These are phyloP conservation scores for Sycophila sp. DNA, from an alignment of 1,140 invertebrate species.

Conservation along the genomic window DNA sequence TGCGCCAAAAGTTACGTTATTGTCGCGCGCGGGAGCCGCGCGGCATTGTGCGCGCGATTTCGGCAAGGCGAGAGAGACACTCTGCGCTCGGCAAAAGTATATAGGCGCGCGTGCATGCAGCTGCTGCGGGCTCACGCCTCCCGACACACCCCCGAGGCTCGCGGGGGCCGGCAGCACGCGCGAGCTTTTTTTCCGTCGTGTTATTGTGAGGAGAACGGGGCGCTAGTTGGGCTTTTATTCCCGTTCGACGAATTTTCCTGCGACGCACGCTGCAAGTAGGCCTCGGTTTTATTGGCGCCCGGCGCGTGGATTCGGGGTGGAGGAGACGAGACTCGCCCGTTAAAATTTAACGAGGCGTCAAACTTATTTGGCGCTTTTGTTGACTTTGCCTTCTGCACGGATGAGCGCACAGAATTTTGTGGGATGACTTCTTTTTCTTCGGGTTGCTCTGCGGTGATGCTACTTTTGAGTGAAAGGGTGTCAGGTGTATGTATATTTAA, in stretches of 20 bases:
- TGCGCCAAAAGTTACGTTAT: conserved; percentile 11
- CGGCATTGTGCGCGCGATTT: conserved; percentile 30
- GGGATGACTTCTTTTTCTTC: no score
- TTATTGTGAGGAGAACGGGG: conserved; percentile 17
- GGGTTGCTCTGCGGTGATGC: no score
- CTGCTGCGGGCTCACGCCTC: conserved; percentile 56
- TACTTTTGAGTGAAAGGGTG: no score
- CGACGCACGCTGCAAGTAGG: background rate
- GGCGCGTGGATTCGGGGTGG: background rate
- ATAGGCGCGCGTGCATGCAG: conserved; percentile 52
- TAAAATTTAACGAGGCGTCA: background rate
- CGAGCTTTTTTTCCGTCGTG: conserved; percentile 6
- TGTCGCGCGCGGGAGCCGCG: background rate
- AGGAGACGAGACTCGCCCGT: background rate
- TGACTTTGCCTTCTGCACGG: background rate
- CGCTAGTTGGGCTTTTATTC: conserved; percentile 18
- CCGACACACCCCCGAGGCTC: conserved; percentile 54
- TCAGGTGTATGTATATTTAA: no score
- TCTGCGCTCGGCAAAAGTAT: conserved; percentile 1
- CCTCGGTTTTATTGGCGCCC: background rate
- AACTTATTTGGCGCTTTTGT: background rate
- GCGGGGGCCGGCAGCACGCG: conserved; percentile 49
- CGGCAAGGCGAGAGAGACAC: no score
- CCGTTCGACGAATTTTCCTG: conserved; percentile 21
- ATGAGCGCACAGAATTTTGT: background rate